Percentiles rank a stretch among this genome's conserved stretches.
These are phyloP conservation scores for Capreolus pygargus DNA, from an alignment of 2,113 vertebrate genomes.

Conservation along the genomic window DNA sequence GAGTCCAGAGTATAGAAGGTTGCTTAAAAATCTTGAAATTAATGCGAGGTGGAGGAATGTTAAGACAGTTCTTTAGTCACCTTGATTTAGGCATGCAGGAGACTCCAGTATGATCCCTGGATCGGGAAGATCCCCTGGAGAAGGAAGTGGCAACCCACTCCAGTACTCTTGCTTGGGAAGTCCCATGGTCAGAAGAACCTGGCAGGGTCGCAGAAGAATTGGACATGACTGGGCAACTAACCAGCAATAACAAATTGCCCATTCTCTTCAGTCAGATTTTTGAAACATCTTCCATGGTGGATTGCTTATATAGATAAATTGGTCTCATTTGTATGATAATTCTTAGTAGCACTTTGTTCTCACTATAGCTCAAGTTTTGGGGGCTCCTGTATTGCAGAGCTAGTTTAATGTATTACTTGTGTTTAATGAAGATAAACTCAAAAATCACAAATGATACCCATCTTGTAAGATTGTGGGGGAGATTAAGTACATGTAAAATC, in stretches of 20 bases:
- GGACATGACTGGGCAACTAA: background rate
- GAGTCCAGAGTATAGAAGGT: background rate
- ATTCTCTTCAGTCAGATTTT: background rate
- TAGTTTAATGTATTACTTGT: background rate
- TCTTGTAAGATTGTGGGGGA: background rate
- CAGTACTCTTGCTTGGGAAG: background rate
- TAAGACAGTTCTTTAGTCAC: background rate
- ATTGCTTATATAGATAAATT: background rate
- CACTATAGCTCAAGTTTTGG: background rate
- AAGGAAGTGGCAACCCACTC: background rate
- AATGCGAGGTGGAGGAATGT: background rate
- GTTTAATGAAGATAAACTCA: constrained; percentile 9
- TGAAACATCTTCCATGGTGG: background rate
- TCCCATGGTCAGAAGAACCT: background rate
- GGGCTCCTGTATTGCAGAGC: background rate
- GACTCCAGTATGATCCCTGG: background rate
- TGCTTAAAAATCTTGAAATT: background rate
- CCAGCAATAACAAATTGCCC: background rate
- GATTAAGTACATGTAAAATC: background rate
- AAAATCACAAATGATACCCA: background rate
- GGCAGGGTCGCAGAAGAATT: background rate
- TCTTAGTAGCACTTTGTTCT: background rate
- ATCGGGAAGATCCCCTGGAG: background rate
- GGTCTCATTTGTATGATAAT: background rate
- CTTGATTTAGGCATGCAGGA: background rate